These are phyloP conservation scores for Marisa cornuarietis DNA, from an alignment of 1,140 invertebrate genomes.

Conservation along the genomic window DNA sequence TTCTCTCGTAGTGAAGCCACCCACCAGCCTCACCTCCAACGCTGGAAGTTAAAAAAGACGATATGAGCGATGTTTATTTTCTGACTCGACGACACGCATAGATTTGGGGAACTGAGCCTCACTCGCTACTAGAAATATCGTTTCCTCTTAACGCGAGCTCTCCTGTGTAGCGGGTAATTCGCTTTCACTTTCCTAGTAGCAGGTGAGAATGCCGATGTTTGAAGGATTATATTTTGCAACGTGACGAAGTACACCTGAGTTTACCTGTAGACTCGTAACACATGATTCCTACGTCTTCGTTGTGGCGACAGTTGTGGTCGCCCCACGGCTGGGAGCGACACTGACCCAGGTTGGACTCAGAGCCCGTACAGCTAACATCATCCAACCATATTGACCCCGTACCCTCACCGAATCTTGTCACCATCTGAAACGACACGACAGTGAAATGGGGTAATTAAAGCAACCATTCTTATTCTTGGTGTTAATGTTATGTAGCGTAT, in stretches of 20 bases:
- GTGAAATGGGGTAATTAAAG: not conserved
- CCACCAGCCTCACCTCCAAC: conserved; percentile 10
- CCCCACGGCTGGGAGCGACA: conserved; percentile 5
- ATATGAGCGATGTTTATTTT: too few relatives aligned
- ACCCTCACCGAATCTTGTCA: not conserved
- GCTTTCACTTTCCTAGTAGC: too few relatives aligned
- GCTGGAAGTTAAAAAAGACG: not conserved
- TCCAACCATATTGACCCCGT: conserved; percentile 21
- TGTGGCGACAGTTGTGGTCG: conserved; percentile 17
- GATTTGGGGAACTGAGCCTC: too few relatives aligned
- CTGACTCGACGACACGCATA: too few relatives aligned
- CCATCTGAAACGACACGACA: not conserved
- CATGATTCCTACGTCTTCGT: conserved; percentile 13
- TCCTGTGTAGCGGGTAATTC: too few relatives aligned
- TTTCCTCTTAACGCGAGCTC: too few relatives aligned
- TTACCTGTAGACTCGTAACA: not conserved
- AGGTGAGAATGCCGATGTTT: too few relatives aligned
- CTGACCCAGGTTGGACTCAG: conserved; percentile 7
- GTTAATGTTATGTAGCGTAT: not conserved
- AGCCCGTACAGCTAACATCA: conserved; percentile 8
- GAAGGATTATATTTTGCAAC: too few relatives aligned
- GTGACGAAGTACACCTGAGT: too few relatives aligned
- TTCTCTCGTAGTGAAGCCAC: not conserved
- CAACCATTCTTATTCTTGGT: too few relatives aligned
- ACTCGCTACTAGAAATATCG: too few relatives aligned